Base-by-base conservation (phyloP, 2,797 vertebrate genomes). In the Adelosebastes latens region DNA sequence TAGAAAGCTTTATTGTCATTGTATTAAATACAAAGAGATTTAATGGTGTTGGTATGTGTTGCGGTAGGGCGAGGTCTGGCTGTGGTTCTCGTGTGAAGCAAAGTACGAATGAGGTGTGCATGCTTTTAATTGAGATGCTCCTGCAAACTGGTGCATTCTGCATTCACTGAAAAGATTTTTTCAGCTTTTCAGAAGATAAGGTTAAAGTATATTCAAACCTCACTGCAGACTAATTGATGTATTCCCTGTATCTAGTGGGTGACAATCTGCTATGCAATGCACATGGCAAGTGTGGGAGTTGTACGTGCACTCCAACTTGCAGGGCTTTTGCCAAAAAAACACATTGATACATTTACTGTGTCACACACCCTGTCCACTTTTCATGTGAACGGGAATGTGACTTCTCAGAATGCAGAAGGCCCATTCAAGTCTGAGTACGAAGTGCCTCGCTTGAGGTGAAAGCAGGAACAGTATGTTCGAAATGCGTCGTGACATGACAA, bases 291-390 rank as follows among this genome's bases (percentile, higher is more conserved):
- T 60, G 49, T 9, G 32, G 7, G 49, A 61, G 58, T 22, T n/a
- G 6, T 16, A 13, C 14, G 55, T 39, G 16, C 5, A 72, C 24
- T 52, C 72, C 20, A 36, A 60, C n/a, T 46, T 78, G 56, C 12
- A 2, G 31, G 34, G 6, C 34, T 73, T 73, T 69, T 75, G 55
- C 64, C 61, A 75, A 64, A 55, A 84, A 29, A 8, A n/a, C 16
- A 16, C 1, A 22, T 6, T 81, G 71, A 79, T 77, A 87, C 22
- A 58, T 88, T 90, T 76, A 79, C 42, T 46, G 64, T 64, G 46
- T 80, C 79, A 66, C 85, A 58, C 31, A 63, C 36, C n/a, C n/a
- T 13, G 7, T 62, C 55, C 66, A 83, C 8, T 72, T 84, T 85
- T 74, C 79, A 76, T 72, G 16, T 25, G 4, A 85, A 63, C 25